A percentile compares a stretch with the other conserved stretches of the same genome.
phyloP scores from a whole-genome alignment of 1,140 invertebrate species.

The Planococcus citri region DNA sequence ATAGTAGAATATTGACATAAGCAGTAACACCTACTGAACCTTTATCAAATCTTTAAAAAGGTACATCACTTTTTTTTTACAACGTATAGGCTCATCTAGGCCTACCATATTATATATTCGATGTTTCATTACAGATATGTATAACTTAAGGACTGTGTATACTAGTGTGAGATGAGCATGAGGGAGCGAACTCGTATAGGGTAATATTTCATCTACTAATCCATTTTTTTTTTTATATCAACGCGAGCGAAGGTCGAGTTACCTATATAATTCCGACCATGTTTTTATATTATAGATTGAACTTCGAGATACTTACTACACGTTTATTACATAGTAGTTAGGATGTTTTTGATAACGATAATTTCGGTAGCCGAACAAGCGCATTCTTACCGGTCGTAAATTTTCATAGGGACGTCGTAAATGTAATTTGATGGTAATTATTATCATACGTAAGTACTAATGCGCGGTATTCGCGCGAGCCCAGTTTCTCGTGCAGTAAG shows the following conservation, averaged over 20 bases:
- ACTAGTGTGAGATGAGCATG: too few species aligned
- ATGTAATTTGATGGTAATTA: conserved; percentile 4
- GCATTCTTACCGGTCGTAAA: neutral
- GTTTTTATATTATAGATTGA: neutral
- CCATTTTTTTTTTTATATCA: neutral
- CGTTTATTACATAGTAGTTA: conserved; percentile 1
- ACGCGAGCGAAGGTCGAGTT: neutral
- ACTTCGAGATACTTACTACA: neutral
- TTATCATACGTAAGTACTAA: neutral
- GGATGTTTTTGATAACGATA: neutral
- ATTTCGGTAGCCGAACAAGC: neutral
- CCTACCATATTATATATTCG: too few species aligned
- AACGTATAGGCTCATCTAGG: too few species aligned
- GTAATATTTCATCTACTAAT: neutral
- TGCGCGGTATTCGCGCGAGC: neutral
- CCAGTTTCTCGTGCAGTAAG: too few species aligned
- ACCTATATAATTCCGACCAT: neutral
- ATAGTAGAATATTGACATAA: too few species aligned
- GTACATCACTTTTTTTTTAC: too few species aligned
- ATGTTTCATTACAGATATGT: too few species aligned
- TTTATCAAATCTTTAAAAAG: too few species aligned
- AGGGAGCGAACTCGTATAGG: neutral
- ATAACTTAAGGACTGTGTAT: too few species aligned
- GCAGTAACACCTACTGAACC: too few species aligned
- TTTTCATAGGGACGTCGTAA: neutral